Base-by-base conservation (phyloP, 2,113 vertebrate genomes). In the Drymodes brunneopygia region DNA sequence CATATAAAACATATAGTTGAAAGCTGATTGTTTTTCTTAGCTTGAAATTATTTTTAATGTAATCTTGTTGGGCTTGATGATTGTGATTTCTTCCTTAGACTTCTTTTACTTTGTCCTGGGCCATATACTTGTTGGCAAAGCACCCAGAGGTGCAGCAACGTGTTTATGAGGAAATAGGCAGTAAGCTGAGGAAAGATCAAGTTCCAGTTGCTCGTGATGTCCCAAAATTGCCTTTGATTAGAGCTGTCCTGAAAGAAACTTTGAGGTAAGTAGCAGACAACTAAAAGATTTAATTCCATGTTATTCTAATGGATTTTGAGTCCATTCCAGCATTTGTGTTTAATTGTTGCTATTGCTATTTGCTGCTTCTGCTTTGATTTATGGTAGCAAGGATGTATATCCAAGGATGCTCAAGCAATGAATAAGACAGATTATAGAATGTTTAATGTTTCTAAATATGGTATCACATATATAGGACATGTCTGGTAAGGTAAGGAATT, bases 171-270 rank as follows among this genome's bases (percentile, higher is more conserved):
- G 98, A 99, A 95, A 98, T 99, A 80, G 92, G 89, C 12, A 92
- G 38, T 40, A 98, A 98, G 18, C 74, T 99, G 84, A 98, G 98
- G 20, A 96, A 97, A 33, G 93, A 97, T 61, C 66, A 94, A 35
- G 80, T 98, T n/a, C 98, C 99, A 42, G 95, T 97, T 11, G 98
- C 98, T 22, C 97, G 98, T 0, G 98, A 99, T 71, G 64, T 99
- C 51, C 81, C 98, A 16, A 97, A 95, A 67, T 88, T 99, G 67
- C 99, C 99, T 38, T 97, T 99, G 83, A 98, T 99, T 94, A 98
- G 98, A 89, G 99, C 98, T 62, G 98, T 99, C 51, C 98, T 99
- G 56, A 99, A 99, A 97, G 99, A 99, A 97, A 99, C 99, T 3
- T 98, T 99, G 86, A 98, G 99, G 99, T 99, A 93, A 96, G 91